These are phyloP conservation scores for Pluvianellus socialis DNA, from an alignment of 2,113 vertebrate genomes.

Conservation along the genomic window DNA sequence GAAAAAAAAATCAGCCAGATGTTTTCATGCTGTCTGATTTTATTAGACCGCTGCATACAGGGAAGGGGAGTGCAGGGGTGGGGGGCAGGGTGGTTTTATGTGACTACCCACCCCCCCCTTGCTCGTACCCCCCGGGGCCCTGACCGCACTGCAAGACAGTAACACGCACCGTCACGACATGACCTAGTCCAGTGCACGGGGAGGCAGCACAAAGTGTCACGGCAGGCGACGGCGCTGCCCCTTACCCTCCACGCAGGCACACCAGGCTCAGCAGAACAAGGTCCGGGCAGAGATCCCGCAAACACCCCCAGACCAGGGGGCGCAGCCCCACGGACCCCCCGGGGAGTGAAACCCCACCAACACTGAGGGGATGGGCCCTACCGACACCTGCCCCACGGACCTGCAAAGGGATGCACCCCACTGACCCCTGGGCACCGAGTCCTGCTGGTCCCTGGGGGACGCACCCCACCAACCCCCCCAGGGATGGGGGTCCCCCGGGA, in stretches of 20 bases:
- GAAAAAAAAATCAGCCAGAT: conserved; percentile 14
- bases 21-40: conserved; percentile 60
- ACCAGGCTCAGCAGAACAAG: neutral
- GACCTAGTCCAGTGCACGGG: neutral
- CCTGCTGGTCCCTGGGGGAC: neutral
- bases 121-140: neutral
- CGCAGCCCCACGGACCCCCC: neutral
- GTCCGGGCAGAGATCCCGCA: neutral
- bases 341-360: neutral
- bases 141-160: neutral
- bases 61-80: neutral
- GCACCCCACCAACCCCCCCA: too few species aligned
- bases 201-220: neutral
- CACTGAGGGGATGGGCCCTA: neutral
- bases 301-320: neutral
- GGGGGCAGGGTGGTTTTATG: neutral
- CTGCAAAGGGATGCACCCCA: too few species aligned
- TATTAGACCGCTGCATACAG: conserved; percentile 19
- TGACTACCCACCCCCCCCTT: neutral
- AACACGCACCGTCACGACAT: neutral
- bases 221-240: neutral
- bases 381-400: neutral
- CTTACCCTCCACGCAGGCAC: neutral
- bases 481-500: neutral
- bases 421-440: neutral